Evolutionary conservation across 2,888 invertebrate species (phyloP).

Genomic region (Drosophila neonasuta): DNA sequence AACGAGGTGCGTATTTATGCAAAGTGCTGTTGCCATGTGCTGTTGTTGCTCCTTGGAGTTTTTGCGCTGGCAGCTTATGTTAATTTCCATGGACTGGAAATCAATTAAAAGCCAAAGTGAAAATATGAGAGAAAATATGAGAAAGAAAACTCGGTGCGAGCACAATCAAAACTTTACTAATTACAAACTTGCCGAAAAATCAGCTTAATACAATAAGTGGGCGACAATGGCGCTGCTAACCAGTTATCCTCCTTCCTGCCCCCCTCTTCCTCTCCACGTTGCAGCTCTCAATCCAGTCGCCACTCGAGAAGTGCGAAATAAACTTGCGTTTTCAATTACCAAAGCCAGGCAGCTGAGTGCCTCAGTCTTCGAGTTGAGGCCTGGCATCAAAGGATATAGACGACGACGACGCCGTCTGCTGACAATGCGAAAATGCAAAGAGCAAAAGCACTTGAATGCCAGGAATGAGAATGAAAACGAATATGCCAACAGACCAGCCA

Average conservation of each 20-base stretch:
- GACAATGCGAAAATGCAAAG: slow-evolving; percentile 77
- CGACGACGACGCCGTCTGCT: slow-evolving; percentile 62
- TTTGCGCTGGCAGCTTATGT: slow-evolving; percentile 50
- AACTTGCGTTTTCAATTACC: slow-evolving; percentile 81
- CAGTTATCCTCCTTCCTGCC: neutral
- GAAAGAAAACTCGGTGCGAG: slow-evolving; percentile 48
- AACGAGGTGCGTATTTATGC: slow-evolving; percentile 54
- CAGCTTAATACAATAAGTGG: slow-evolving; percentile 78
- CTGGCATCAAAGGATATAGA: slow-evolving; percentile 70
- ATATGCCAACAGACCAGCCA: slow-evolving; percentile 1
- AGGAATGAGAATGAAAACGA: slow-evolving; percentile 29
- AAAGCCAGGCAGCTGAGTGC: slow-evolving; percentile 35
- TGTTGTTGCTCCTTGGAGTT: slow-evolving; percentile 8
- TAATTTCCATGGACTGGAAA: slow-evolving; percentile 62
- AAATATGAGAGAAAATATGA: slow-evolving; percentile 50
- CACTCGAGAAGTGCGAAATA: slow-evolving; percentile 70
- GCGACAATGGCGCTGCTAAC: slow-evolving; percentile 43
- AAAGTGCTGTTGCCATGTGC: slow-evolving; percentile 57
- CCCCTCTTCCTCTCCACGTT: neutral
- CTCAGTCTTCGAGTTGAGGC: slow-evolving; percentile 41
- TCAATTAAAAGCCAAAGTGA: slow-evolving; percentile 60
- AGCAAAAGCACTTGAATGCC: slow-evolving; percentile 67
- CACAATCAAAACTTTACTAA: slow-evolving; percentile 80
- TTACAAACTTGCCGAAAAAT: slow-evolving; percentile 79
- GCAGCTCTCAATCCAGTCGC: neutral